Evolutionary conservation across 2,797 vertebrate species (phyloP).

Genomic region (Dermochelys coriacea): DNA sequence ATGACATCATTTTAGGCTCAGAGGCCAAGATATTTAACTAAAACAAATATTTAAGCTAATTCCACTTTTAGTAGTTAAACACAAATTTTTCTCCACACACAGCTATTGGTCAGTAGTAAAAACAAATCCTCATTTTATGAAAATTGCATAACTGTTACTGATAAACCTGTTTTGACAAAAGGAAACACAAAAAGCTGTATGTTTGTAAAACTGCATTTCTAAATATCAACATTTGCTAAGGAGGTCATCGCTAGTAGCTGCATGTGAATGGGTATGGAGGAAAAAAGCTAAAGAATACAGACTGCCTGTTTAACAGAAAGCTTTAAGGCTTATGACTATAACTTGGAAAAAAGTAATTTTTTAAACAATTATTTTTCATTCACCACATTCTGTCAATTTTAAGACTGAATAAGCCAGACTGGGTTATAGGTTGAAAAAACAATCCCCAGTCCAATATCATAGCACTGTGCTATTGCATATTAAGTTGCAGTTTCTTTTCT

Average conservation of each 20-base stretch:
- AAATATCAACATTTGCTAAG: constrained; percentile 21
- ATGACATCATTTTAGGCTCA: constrained; percentile 72
- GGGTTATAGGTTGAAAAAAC: neutral
- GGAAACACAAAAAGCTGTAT: constrained; percentile 5
- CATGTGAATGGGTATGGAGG: neutral
- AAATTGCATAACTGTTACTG: neutral
- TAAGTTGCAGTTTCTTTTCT: neutral
- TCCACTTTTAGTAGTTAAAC: neutral
- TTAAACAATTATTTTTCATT: constrained; percentile 16
- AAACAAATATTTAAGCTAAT: constrained; percentile 34
- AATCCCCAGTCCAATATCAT: neutral
- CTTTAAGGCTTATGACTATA: constrained; percentile 9
- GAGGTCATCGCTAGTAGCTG: neutral
- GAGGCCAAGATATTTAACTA: constrained; percentile 55
- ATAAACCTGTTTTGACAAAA: constrained; percentile 27
- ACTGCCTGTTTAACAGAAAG: neutral
- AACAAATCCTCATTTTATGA: neutral
- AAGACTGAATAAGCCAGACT: neutral
- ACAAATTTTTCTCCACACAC: neutral
- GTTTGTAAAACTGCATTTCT: constrained; percentile 19
- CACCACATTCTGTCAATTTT: neutral
- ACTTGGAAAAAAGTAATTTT: neutral
- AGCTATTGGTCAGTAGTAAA: neutral
- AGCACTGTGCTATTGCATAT: neutral
- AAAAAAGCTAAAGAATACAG: neutral